Percentiles rank a stretch among this genome's conserved stretches.
These are phyloP conservation scores for Tenrec ecaudatus DNA, from an alignment of 2,113 vertebrate genomes.

Conservation along the genomic window DNA sequence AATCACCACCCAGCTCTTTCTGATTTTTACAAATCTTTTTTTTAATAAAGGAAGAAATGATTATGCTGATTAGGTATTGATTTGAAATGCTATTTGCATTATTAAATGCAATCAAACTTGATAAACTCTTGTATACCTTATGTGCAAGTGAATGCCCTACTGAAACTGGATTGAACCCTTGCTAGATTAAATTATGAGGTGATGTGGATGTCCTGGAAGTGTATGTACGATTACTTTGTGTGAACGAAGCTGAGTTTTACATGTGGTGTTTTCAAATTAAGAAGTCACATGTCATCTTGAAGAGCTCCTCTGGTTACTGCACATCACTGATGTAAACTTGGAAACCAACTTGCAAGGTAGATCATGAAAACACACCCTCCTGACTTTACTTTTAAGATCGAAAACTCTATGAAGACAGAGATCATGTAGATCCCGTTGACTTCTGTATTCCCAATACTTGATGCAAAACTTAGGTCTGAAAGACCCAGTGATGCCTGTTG, in stretches of 20 bases:
- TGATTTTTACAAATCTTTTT: not conserved
- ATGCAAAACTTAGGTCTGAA: not conserved
- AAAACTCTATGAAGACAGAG: not conserved
- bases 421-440: not conserved
- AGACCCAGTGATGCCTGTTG: not conserved
- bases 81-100: not conserved
- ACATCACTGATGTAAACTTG: not conserved
- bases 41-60: not conserved
- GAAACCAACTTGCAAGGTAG: not conserved
- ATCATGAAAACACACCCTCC: not conserved
- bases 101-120: not conserved
- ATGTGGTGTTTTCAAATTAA: not conserved
- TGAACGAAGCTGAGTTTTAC: not conserved
- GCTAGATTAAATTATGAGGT: not conserved
- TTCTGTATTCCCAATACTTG: not conserved
- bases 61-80: not conserved
- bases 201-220: not conserved
- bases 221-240: not conserved
- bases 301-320: not conserved
- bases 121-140: not conserved
- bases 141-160: not conserved
- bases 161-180: not conserved
- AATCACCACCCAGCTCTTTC: not conserved
- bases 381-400: conserved; percentile 41
- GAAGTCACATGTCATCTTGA: not conserved